Percentiles rank a stretch among this genome's conserved stretches.
Conservation (phyloP, 2,888 invertebrate genomes). For the Athalia circularis region DNA sequence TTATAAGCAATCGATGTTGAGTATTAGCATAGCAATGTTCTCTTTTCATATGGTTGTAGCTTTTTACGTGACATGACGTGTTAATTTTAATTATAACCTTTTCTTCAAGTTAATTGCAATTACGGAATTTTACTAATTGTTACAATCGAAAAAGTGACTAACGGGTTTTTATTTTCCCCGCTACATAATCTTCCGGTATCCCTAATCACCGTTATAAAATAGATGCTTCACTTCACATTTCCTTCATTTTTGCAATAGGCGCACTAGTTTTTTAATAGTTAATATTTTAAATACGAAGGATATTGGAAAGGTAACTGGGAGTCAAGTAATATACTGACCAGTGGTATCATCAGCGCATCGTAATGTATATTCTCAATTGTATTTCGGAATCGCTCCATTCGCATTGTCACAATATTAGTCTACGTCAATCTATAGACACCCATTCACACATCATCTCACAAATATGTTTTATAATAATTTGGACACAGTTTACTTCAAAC, state of each 20-base stretch:
- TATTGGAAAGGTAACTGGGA: conserved; percentile 44
- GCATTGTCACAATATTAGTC: conserved; percentile 46
- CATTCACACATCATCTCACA: conserved; percentile 52
- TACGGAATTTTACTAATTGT: conserved; percentile 36
- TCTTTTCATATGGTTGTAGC: conserved; percentile 21
- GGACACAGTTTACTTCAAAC: conserved; percentile 48
- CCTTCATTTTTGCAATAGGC: conserved; percentile 66
- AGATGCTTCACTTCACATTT: conserved; percentile 13
- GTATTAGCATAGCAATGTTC: conserved; percentile 38
- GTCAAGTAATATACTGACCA: conserved; percentile 45
- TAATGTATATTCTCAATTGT: conserved; percentile 46
- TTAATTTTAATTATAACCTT: conserved; percentile 12
- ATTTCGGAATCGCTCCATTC: conserved; percentile 46
- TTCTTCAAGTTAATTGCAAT: conserved; percentile 30
- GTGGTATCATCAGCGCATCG: conserved; percentile 45
- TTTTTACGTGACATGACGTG: conserved; percentile 12
- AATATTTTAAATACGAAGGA: conserved; percentile 37
- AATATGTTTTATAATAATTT: conserved; percentile 52
- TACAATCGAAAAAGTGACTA: conserved; percentile 20
- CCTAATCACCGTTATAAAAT: conserved; percentile 41
- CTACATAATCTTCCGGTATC: conserved; percentile 19
- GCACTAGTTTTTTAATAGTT: conserved; percentile 20
- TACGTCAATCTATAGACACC: conserved; percentile 46
- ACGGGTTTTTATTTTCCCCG: background rate
- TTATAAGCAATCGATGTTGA: conserved; percentile 26